A percentile compares a stretch with the other conserved stretches of the same genome.
Conservation (phyloP, 2,888 invertebrate species). For the Thumatha senex region DNA sequence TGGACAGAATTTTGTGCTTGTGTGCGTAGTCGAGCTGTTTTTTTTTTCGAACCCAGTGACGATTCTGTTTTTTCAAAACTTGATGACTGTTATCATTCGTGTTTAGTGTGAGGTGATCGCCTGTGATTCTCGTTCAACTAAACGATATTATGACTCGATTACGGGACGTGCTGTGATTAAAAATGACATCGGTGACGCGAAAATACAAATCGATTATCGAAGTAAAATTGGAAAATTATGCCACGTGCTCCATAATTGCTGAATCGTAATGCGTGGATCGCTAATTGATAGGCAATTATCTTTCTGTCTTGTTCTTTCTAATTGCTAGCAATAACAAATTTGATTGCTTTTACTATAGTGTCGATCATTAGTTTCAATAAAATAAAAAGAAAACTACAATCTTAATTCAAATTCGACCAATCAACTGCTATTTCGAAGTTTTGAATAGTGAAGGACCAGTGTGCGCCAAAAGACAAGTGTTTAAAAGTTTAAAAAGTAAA, state of each 20-base stretch:
- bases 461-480: constrained; percentile 42
- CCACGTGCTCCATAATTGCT: constrained; percentile 72
- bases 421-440: constrained; percentile 17
- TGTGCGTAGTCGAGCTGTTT: constrained; percentile 68
- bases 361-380: constrained; percentile 35
- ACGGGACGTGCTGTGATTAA: constrained; percentile 49
- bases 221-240: constrained; percentile 59
- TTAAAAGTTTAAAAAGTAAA: constrained; percentile 24
- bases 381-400: constrained; percentile 26
- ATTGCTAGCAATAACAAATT: constrained; percentile 61
- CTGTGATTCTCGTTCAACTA: constrained; percentile 54
- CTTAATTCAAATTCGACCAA: constrained; percentile 29
- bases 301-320: constrained; percentile 68
- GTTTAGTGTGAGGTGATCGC: constrained; percentile 70
- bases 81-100: constrained; percentile 78
- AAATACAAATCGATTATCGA: constrained; percentile 36
- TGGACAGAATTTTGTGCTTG: constrained; percentile 81
- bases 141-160: constrained; percentile 30
- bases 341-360: constrained; percentile 42
- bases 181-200: constrained; percentile 75
- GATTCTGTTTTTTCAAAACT: constrained; percentile 74
- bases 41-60: constrained; percentile 70
- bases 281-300: constrained; percentile 71
- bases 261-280: constrained; percentile 63
- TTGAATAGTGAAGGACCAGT: constrained; percentile 37